Base-by-base conservation (phyloP, 2,888 invertebrate genomes). In the Allacma fusca region DNA sequence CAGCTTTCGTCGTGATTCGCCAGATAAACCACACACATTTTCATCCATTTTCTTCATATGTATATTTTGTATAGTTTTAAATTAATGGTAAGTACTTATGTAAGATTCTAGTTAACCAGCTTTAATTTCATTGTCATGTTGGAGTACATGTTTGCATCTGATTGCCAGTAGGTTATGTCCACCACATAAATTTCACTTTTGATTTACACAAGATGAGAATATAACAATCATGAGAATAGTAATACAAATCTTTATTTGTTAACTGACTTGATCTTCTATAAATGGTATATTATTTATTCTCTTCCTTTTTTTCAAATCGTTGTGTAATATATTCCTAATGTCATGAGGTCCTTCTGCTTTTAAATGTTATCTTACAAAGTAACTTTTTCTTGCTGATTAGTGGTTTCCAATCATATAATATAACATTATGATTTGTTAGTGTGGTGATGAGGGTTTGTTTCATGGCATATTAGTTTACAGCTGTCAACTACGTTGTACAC, bases 281-380 rank as follows among this genome's bases (percentile, higher is more conserved):
- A 50, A 34, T 34, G 34, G 4, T 34, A 34, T 34, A 34, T 34
- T 34, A n/a, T 34, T 9, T 34, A 9, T 34, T 7, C 9, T 50
- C 16, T 50, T 50, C 13, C 40, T 50, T 50, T 19, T n/a, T 50
- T 50, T 50, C 50, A 19, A 13, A 50, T 50, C n/a, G 16, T 50
- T 50, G 50, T 50, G 16, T 50, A 50, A 50, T 50, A 50, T 50
- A 50, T 9, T 50, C 50, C 50, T 50, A 50, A 50, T 50, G 50
- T 50, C 50, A 50, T 50, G 50, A 50, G 50, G 50, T 50, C 50
- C 19, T 50, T 19, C 50, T 50, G 2, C n/a, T 16, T 19, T 50
- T 19, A 19, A 50, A 50, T n/a, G n/a, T n/a, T n/a, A n/a, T n/a
- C 50, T 50, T 50, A 50, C 50, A 50, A 50, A 9, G n/a, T n/a